These are phyloP conservation scores for Hylia prasina DNA, from an alignment of 2,113 vertebrate species.

Conservation along the genomic window DNA sequence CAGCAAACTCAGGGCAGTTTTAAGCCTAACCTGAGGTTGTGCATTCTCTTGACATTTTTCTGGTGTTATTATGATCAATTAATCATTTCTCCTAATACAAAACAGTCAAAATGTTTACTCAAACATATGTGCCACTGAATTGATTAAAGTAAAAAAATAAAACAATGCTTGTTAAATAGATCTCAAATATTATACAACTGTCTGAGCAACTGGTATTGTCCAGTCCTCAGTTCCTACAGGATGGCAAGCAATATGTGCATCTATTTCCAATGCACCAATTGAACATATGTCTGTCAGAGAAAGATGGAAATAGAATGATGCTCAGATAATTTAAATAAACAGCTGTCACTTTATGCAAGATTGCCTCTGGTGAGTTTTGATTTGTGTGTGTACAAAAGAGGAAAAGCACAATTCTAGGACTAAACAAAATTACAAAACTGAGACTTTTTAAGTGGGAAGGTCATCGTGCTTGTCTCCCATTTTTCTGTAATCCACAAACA, in stretches of 20 bases:
- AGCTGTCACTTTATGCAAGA: constrained; percentile 70
- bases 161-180: neutral
- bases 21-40: neutral
- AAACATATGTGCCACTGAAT: neutral
- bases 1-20: neutral
- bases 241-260: constrained; percentile 69
- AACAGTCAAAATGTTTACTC: constrained; percentile 4
- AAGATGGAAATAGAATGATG: constrained; percentile 53
- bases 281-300: constrained; percentile 71
- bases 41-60: neutral
- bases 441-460: neutral
- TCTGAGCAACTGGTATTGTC: constrained; percentile 57
- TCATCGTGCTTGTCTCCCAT: neutral
- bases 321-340: constrained; percentile 73
- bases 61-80: neutral
- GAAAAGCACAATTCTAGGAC: neutral
- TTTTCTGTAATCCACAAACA: neutral
- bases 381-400: constrained; percentile 15
- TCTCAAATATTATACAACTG: constrained; percentile 19
- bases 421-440: neutral
- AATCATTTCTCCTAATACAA: neutral
- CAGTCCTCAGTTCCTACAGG: constrained; percentile 28
- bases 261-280: constrained; percentile 50
- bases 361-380: constrained; percentile 68
- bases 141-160: neutral